These are phyloP conservation scores for Luscinia luscinia DNA, from an alignment of 2,797 vertebrate genomes.

Conservation along the genomic window DNA sequence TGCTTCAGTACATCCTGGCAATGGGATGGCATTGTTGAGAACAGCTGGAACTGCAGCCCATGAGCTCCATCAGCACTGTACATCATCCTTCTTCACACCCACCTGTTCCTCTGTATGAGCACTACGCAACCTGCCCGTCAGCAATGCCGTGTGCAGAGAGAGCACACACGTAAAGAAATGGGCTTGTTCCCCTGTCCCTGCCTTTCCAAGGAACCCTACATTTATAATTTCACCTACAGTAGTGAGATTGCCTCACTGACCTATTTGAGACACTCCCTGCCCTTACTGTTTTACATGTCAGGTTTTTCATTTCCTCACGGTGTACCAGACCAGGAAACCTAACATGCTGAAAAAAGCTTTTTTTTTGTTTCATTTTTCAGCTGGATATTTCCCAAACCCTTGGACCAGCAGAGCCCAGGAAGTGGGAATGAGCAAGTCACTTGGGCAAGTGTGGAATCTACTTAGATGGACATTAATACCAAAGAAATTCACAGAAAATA, in stretches of 20 bases:
- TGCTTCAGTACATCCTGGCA: not conserved
- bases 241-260: not conserved
- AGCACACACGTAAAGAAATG: not conserved
- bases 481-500: not conserved
- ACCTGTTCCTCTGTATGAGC: not conserved
- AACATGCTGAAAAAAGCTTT: not conserved
- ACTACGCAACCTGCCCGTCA: not conserved
- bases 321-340: not conserved
- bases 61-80: not conserved
- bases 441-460: not conserved
- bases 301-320: not conserved
- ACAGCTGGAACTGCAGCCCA: not conserved
- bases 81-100: accelerated
- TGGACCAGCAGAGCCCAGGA: not conserved
- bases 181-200: not conserved
- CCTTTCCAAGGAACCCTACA: not conserved
- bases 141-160: accelerated
- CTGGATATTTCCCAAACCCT: not conserved
- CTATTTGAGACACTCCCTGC: not conserved
- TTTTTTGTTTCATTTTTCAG: not conserved
- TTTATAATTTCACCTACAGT: not conserved
- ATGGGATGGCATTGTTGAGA: not conserved
- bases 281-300: not conserved
- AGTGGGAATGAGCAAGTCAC: not conserved
- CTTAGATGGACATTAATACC: not conserved